Percentiles rank a stretch among this genome's conserved stretches.
Conservation (phyloP, 2,113 vertebrate genomes). For the Bubo scandiacus region DNA sequence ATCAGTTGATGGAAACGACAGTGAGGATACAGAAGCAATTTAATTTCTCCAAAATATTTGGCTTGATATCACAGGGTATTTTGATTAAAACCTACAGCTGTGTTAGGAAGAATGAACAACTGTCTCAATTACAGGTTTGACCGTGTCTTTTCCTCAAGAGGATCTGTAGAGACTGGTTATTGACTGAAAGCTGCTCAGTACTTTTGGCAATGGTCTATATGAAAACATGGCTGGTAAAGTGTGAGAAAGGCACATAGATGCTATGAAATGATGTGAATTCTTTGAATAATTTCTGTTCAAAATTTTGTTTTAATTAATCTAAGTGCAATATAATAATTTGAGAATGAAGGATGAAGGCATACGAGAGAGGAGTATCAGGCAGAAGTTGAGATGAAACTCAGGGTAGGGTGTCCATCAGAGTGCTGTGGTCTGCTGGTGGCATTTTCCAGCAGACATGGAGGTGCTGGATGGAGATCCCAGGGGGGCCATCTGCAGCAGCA, state of each 20-base stretch:
- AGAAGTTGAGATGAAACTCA: not conserved
- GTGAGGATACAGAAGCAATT: not conserved
- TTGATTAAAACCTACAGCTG: slow-evolving; percentile 32
- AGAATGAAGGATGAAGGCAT: not conserved
- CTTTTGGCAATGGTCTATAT: not conserved
- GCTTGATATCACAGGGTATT: not conserved
- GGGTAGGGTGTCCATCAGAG: no score
- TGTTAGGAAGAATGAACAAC: slow-evolving; percentile 3
- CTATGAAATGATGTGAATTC: not conserved
- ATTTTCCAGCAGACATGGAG: not conserved
- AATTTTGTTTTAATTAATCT: not conserved
- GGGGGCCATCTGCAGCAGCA: not conserved
- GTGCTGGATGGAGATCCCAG: not conserved
- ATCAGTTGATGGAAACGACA: not conserved
- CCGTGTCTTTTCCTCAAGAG: not conserved
- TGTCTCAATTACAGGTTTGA: not conserved
- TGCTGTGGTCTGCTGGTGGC: not conserved
- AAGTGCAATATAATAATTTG: not conserved
- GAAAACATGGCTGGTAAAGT: not conserved
- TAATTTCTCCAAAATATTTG: not conserved
- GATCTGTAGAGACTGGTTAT: not conserved
- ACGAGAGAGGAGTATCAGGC: not conserved
- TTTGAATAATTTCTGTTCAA: not conserved
- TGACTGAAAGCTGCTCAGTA: not conserved
- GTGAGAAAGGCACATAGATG: not conserved